These are phyloP conservation scores for Sternarchorhynchus goeldii DNA, from an alignment of 2,797 vertebrate species.

Conservation along the genomic window DNA sequence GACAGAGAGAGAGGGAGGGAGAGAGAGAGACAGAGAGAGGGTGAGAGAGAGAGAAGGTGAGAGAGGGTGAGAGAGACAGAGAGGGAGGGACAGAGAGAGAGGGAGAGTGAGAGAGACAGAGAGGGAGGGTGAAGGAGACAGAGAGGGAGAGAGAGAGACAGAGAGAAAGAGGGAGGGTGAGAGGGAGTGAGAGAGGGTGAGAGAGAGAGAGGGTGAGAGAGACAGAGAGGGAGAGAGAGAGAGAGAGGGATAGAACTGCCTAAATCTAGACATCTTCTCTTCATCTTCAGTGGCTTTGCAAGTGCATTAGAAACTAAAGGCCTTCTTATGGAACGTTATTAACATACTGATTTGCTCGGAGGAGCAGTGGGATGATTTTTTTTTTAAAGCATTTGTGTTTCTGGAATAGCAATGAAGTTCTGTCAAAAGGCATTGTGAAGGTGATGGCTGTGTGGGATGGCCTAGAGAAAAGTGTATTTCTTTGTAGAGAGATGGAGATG, in stretches of 20 bases:
- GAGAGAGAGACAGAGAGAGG: background rate
- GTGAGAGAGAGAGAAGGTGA: too few species aligned
- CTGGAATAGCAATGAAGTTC: too few species aligned
- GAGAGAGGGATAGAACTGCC: background rate
- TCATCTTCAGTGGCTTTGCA: background rate
- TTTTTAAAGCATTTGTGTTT: too few species aligned
- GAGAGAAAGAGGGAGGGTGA: constrained; percentile 50
- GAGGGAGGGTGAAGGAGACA: background rate
- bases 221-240: background rate
- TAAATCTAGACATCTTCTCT: background rate
- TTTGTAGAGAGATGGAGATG: too few species aligned
- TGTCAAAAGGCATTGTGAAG: too few species aligned
- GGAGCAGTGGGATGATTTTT: too few species aligned
- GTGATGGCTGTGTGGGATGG: too few species aligned
- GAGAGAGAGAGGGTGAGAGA: background rate
- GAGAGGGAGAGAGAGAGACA: background rate
- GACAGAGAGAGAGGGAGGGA: background rate
- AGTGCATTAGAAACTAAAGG: too few species aligned
- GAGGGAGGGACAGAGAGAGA: background rate
- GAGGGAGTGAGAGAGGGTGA: background rate
- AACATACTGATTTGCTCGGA: too few species aligned
- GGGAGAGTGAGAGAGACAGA: background rate
- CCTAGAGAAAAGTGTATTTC: background rate
- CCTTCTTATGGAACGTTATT: too few species aligned
- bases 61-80: background rate